Conservation (phyloP, 2,888 invertebrate species). For the Callyntrura sp. region DNA sequence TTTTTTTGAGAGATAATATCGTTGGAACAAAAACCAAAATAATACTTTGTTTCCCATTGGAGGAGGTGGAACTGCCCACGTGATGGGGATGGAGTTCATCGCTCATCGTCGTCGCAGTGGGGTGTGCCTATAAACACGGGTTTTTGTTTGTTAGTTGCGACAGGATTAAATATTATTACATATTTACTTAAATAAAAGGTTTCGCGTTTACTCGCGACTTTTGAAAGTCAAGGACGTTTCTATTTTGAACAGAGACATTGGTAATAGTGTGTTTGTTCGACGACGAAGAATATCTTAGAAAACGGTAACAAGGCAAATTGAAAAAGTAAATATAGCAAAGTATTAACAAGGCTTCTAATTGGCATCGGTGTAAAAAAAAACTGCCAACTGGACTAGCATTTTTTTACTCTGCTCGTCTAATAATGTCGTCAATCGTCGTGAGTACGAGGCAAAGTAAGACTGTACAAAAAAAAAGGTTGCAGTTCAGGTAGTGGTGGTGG, state of each 20-base stretch:
- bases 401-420: no score
- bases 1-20: conserved; percentile 21
- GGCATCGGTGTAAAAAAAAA: no score
- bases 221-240: conserved; percentile 50
- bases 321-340: no score
- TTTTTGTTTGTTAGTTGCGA: conserved; percentile 32
- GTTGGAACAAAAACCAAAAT: neutral
- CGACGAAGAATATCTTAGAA: no score
- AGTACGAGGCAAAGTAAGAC: neutral
- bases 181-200: conserved; percentile 25
- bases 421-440: no score
- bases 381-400: no score
- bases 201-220: conserved; percentile 5
- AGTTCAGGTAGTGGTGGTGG: neutral
- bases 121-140: neutral
- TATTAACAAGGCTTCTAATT: no score
- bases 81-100: conserved; percentile 45
- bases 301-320: no score
- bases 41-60: conserved; percentile 63
- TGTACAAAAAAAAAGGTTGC: conserved; percentile 36
- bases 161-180: no score
- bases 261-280: no score
- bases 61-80: conserved; percentile 37
- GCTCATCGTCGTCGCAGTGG: conserved; percentile 1
- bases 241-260: no score